Percentiles rank a stretch among this genome's conserved stretches.
These are phyloP conservation scores for Polyploca ridens DNA, from an alignment of 2,888 invertebrate genomes.

Conservation along the genomic window DNA sequence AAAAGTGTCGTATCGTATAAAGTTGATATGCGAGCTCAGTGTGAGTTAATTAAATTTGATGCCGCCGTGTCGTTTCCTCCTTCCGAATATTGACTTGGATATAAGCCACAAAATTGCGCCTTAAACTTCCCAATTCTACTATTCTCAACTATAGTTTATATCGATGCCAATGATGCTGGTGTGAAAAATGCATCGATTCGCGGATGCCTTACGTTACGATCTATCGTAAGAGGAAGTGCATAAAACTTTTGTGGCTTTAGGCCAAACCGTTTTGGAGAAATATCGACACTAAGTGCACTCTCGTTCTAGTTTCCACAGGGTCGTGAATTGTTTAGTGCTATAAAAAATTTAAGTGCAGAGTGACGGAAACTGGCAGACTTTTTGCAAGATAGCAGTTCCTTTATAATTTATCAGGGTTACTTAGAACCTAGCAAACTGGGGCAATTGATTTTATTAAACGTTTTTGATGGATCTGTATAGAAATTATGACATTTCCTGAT, in stretches of 20 bases:
- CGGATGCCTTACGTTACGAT: neutral
- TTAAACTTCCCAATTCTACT: neutral
- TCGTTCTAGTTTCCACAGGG: neutral
- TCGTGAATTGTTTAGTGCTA: neutral
- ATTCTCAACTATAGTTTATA: neutral
- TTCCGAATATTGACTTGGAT: no score
- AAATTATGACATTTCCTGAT: no score
- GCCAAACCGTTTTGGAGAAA: neutral
- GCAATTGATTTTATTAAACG: neutral
- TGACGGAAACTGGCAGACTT: neutral
- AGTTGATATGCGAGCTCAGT: no score
- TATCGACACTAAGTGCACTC: neutral
- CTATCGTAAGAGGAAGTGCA: neutral
- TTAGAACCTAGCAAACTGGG: neutral
- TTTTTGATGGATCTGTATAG: neutral
- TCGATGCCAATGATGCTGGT: neutral
- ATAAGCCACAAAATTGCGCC: no score
- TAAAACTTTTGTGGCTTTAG: conserved; percentile 1
- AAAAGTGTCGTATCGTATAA: no score
- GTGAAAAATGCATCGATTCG: neutral
- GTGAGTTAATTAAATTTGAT: no score
- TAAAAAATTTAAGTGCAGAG: neutral
- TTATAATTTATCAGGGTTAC: neutral
- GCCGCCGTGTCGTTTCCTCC: no score
- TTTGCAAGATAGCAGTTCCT: neutral